Evolutionary conservation across 2,797 vertebrate species (phyloP).

Genomic region (Sylvilagus floridanus): DNA sequence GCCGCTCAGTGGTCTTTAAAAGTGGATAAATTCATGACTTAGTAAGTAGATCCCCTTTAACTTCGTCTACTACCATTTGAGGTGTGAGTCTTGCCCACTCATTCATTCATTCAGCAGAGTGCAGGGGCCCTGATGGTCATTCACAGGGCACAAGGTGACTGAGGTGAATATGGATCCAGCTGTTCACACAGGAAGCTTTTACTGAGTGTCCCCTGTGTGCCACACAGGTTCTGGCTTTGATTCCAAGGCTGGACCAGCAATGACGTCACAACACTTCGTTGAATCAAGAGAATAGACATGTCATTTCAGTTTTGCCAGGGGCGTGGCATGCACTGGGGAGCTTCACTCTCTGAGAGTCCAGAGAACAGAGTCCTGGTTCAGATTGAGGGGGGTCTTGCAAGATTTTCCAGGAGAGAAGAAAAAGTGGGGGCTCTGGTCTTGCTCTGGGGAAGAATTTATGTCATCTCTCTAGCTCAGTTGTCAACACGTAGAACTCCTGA

Average conservation of each 20-base stretch:
- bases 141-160: background rate
- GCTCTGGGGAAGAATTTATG: background rate
- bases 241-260: no score
- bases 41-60: background rate
- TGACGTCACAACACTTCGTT: background rate
- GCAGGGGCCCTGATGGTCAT: background rate
- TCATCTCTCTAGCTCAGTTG: background rate
- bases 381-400: no score
- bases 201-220: rapidly evolving
- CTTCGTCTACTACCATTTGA: background rate
- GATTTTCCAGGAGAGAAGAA: background rate
- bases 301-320: background rate
- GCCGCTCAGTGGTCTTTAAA: background rate
- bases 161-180: background rate
- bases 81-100: background rate
- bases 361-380: background rate
- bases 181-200: background rate
- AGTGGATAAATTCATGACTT: background rate
- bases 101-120: background rate
- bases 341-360: rapidly evolving
- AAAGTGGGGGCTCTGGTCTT: background rate
- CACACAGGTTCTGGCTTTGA: background rate
- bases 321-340: rapidly evolving
- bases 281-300: background rate
- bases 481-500: background rate